These are phyloP conservation scores for Fragum fragum DNA, from an alignment of 2,888 invertebrate genomes.

Conservation along the genomic window DNA sequence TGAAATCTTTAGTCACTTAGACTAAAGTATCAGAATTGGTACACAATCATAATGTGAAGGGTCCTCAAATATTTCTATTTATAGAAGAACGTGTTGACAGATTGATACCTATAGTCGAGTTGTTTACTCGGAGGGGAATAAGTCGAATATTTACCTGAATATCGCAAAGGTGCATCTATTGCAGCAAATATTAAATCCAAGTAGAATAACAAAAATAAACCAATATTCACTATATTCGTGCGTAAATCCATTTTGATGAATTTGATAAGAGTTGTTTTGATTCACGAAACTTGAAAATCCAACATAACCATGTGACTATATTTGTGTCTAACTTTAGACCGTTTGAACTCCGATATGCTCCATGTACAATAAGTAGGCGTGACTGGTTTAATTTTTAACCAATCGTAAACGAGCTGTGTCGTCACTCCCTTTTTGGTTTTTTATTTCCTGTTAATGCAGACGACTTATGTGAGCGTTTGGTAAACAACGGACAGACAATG, in stretches of 20 bases:
- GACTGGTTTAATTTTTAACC: neutral
- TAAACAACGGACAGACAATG: neutral
- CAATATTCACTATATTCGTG: neutral
- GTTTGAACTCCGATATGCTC: neutral
- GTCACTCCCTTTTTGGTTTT: neutral
- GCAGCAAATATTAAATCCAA: neutral
- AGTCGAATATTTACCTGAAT: neutral
- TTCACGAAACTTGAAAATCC: conserved; percentile 1
- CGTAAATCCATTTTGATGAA: neutral
- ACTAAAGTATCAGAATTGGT: no score
- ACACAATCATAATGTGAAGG: neutral
- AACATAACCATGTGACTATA: neutral
- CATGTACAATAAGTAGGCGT: neutral
- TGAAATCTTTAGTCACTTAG: no score
- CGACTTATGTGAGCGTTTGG: neutral
- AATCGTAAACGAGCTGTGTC: neutral
- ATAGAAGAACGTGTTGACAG: neutral
- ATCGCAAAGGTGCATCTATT: neutral
- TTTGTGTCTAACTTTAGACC: neutral
- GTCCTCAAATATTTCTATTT: neutral
- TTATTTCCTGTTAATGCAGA: neutral
- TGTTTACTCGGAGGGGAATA: neutral
- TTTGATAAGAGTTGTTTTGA: neutral
- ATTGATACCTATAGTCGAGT: neutral
- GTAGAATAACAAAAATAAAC: neutral